phyloP scores from a whole-genome alignment of 2,888 invertebrate species.

The Aquatica leii region DNA sequence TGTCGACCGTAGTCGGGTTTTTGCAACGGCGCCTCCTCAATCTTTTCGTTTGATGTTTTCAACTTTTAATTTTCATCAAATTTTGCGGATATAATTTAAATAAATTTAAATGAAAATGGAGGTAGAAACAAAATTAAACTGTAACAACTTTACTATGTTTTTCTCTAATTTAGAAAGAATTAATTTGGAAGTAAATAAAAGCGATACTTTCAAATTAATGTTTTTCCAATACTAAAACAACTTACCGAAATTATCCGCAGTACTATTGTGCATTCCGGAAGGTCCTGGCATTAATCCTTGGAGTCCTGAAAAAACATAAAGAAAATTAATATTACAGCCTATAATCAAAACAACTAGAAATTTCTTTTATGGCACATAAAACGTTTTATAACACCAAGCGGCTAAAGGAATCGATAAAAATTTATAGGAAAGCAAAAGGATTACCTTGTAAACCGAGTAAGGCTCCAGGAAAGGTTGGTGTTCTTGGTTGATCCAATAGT shows the following conservation, averaged over 20 bases:
- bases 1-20: slow-evolving; percentile 8
- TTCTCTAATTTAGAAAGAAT: slow-evolving; percentile 34
- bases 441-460: slow-evolving; percentile 83
- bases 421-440: slow-evolving; percentile 23
- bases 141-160: slow-evolving; percentile 1
- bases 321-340: slow-evolving; percentile 30
- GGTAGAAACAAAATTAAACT: neutral
- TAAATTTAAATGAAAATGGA: neutral
- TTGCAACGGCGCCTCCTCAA: slow-evolving; percentile 5
- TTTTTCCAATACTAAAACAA: slow-evolving; percentile 28
- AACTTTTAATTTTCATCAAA: neutral
- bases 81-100: slow-evolving; percentile 8
- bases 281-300: slow-evolving; percentile 86
- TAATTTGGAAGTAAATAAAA: slow-evolving; percentile 14
- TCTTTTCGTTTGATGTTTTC: neutral
- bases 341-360: slow-evolving; percentile 32
- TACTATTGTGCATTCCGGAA: slow-evolving; percentile 78
- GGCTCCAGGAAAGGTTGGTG: slow-evolving; percentile 80
- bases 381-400: slow-evolving; percentile 25
- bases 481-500: slow-evolving; percentile 71
- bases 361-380: slow-evolving; percentile 29
- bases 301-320: slow-evolving; percentile 60
- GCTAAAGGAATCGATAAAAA: slow-evolving; percentile 25
- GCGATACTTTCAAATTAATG: slow-evolving; percentile 21
- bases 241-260: slow-evolving; percentile 80